A percentile compares a stretch with the other conserved stretches of the same genome.
Conservation (phyloP, 2,888 invertebrate species). For the Allolobophora icterica region DNA sequence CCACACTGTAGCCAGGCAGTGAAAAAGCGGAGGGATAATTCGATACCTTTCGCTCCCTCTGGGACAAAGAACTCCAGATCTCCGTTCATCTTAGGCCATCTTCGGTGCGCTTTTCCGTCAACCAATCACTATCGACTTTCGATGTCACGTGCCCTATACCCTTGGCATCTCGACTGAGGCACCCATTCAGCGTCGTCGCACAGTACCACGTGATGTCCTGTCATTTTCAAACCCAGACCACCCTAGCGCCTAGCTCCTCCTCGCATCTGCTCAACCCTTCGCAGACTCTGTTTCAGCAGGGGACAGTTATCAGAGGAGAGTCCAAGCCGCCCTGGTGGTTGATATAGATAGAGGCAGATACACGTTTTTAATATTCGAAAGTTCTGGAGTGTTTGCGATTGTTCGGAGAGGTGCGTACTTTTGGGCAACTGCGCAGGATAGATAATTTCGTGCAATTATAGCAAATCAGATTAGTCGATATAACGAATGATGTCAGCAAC, state of each 20-base stretch:
- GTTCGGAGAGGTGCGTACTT: not conserved
- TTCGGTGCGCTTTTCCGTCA: not conserved
- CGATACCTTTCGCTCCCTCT: not conserved
- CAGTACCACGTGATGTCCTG: not conserved
- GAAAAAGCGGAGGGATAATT: not conserved
- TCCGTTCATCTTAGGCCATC: not conserved
- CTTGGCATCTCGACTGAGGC: not conserved
- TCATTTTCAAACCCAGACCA: conserved; percentile 8
- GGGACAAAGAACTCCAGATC: not conserved
- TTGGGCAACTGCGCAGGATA: not conserved
- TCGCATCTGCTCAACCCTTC: not conserved
- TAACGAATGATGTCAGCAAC: conserved; percentile 19
- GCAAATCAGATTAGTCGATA: not conserved
- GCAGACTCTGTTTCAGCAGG: not conserved
- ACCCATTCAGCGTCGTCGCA: not conserved
- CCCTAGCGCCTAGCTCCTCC: not conserved
- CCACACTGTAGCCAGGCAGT: not conserved
- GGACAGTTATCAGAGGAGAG: not conserved
- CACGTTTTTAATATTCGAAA: not conserved
- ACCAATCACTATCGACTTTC: not conserved
- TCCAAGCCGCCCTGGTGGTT: not conserved
- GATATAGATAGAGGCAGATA: not conserved
- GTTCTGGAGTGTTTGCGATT: not conserved
- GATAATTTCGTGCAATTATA: not conserved
- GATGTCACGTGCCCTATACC: not conserved